Evolutionary conservation across 2,888 invertebrate genomes (phyloP), one percentile per base, ranked within the genome.

Genomic region (Polietes domitor): DNA sequence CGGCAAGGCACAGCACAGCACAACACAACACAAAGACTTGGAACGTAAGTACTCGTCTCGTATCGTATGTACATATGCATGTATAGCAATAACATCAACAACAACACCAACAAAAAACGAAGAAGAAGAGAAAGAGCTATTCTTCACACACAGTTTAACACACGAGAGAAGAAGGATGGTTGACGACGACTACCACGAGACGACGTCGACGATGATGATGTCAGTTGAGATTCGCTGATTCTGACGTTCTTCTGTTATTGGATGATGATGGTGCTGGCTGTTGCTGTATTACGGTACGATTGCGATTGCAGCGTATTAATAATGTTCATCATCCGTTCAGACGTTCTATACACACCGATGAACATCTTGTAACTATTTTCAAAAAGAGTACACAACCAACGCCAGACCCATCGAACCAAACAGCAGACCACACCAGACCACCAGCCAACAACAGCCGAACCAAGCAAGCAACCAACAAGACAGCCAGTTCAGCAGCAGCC

Each of bases 291-390:
- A 17, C 10, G 5, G 47, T 47, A 4, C 9, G 9, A 12, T 43
- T 76, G 50, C 15, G 63, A 58, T 37, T 63, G 74, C 63, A 61
- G 43, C 77, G 70, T 74, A 26, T 75, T 61, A 77, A n/a, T n/a
- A n/a, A 73, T 79, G 53, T 84, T 77, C 84, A 85, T 72, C 86
- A 87, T 87, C 89, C 91, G 90, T 88, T 88, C 87, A 88, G 88
- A 90, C 89, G 90, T 90, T 91, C 90, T 89, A 89, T 88, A 89
- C 90, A 88, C 90, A 89, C 89, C 89, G 90, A 89, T 89, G 90
- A 91, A 90, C 90, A 91, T 90, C 90, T 90, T 90, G 90, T 90
- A 90, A 90, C 90, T 90, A 91, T 91, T 91, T 91, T 91, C 88
- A 78, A 87, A 90, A 90, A 90, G 84, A 84, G 84, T 82, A 58